Evolutionary conservation across 2,797 vertebrate species (phyloP).

Genomic region (Artibeus lituratus): DNA sequence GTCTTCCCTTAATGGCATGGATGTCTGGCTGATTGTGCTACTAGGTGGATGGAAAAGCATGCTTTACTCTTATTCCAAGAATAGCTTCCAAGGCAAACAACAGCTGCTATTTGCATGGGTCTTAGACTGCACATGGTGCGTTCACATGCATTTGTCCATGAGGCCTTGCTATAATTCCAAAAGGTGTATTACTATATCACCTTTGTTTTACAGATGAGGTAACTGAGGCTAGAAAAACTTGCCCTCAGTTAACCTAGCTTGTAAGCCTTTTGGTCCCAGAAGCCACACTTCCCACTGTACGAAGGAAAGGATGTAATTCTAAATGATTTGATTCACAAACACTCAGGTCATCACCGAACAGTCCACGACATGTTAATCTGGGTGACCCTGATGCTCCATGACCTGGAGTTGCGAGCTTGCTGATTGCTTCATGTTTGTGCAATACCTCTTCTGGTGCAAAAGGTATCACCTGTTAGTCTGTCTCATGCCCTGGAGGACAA

Average conservation of each 20-base stretch:
- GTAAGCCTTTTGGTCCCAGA: not conserved
- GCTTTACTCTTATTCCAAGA: constrained; percentile 2
- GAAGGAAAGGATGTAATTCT: not conserved
- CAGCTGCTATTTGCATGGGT: not conserved
- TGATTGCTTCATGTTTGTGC: not conserved
- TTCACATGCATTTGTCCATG: not conserved
- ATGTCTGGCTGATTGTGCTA: not conserved
- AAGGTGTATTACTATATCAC: not conserved
- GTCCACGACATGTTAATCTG: not conserved
- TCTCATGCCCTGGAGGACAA: not conserved
- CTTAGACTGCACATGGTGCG: not conserved
- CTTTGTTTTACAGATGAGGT: not conserved
- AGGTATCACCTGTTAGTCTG: not conserved
- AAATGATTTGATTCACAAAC: not conserved
- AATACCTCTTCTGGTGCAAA: not conserved
- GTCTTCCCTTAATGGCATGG: not conserved
- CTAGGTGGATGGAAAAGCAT: constrained; percentile 1
- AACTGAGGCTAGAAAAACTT: not conserved
- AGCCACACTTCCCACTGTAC: not conserved
- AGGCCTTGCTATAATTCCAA: not conserved
- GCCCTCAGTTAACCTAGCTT: not conserved
- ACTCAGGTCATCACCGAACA: not conserved
- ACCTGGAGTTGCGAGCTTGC: not conserved
- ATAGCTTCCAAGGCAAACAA: constrained; percentile 32
- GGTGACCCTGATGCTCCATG: not conserved